Evolutionary conservation across 1,140 invertebrate species (phyloP).

Genomic region (Sipha flava): DNA sequence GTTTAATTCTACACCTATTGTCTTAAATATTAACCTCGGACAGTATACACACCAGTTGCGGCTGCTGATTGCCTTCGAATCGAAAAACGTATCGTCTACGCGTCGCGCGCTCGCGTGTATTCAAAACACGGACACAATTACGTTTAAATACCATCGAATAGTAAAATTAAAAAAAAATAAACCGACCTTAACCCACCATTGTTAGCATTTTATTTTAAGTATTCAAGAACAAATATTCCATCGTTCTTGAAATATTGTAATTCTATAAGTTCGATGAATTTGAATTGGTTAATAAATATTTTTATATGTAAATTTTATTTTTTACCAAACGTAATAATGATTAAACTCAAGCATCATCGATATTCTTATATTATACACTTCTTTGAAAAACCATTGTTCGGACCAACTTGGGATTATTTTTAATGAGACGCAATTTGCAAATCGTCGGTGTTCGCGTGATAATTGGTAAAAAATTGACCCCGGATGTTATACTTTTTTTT

Average conservation of each 20-base stretch:
- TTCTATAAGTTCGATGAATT: neutral
- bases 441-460: no score
- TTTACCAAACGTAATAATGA: no score
- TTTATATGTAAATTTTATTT: no score
- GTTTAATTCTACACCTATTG: neutral
- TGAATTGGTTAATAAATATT: neutral
- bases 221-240: neutral
- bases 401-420: no score
- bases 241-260: neutral
- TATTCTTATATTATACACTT: no score
- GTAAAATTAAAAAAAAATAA: neutral
- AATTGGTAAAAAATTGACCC: no score
- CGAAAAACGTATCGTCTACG: neutral
- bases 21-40: neutral
- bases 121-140: neutral
- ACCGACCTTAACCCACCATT: neutral
- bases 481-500: no score
- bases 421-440: no score
- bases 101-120: neutral
- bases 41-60: neutral
- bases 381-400: no score
- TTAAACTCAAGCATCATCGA: no score
- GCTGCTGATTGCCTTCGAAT: constrained; percentile 1
- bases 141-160: neutral
- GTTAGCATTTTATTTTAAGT: neutral